Evolutionary conservation across 2,888 invertebrate species (phyloP), one percentile per base, ranked within the genome.

Genomic region (Campoplex capitator): DNA sequence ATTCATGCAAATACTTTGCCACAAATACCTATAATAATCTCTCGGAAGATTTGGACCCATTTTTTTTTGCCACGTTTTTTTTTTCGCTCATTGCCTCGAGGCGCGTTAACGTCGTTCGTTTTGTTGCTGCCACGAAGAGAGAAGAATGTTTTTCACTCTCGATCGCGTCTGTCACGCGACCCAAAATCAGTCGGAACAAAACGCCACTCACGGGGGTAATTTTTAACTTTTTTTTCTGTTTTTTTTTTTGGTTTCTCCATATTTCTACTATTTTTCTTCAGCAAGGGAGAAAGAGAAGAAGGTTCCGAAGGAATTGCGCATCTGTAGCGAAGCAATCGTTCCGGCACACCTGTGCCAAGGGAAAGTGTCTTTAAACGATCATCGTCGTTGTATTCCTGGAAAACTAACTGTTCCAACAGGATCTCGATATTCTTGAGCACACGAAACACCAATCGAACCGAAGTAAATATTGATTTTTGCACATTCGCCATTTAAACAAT

Each of bases 21-120:
- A 75, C 86, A 90, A 91, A 92, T 92, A 89, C 85, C 91, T 91
- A 91, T 92, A 91, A 92, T 92, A 88, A 88, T 82, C 87, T 84
- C 76, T 65, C 62, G 45, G 81, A 85, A 85, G 84, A 86, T 87
- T 87, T 67, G 76, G 73, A 48, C 78, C 79, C 58, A 75, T 78
- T 71, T 74, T 65, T 65, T 51, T 67, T 23, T 51, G 6, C 67
- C 32, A 38, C 11, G 18, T 28, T 77, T 54, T 83, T 56, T 56
- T 38, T 6, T 51, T 71, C 32, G 38, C 68, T 56, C 70, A 58
- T 51, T 81, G 35, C 83, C 84, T 79, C 54, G 75, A 76, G 87
- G 84, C 87, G 68, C 80, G 77, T 78, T 81, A 67, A 48, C 79
- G 83, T 82, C 77, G 65, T 76, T 79, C 48, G 28, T 65, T 81